Base-by-base conservation (phyloP, 1,140 invertebrate species). In the Drosophila varians region DNA sequence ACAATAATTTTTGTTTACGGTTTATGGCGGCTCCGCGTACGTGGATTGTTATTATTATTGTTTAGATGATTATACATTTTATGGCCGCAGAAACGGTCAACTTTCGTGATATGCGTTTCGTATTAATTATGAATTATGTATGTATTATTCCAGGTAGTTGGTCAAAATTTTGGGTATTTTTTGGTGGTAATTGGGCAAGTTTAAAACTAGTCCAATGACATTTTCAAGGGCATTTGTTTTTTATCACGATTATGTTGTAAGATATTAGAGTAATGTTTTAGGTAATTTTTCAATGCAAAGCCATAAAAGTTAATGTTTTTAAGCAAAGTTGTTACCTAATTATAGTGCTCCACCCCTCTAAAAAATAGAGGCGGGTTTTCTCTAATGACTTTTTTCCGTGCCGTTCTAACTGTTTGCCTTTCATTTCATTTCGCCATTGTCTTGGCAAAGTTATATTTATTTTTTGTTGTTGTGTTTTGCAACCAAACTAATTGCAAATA, bases 41-140 rank as follows among this genome's bases (percentile, higher is more conserved):
- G 79, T 78, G 70, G 34, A 64, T 64, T 55, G 62, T 60, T 65
- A 54, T 76, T 76, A 54, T 79, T 84, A 66, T 64, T 73, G 62
- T 55, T 78, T 54, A 57, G 57, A 75, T 75, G 79, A 84, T 86
- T 84, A 68, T 66, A 65, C 66, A 48, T 53, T 84, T 84, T 75
- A 62, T 60, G 47, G 65, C 23, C 31, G 53, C 42, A 54, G n/a
- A 73, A 61, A 58, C 52, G 21, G 19, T 40, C 52, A 77, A 69
- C 18, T 48, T 38, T 68, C 79, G 74, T 78, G 79, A 84, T 84
- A 46, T 61, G 75, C 80, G 58, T 66, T 61, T 54, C 34, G 38
- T 66, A 75, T 78, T 70, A 83, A 83, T 84, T 78, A 74, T 66
- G 72, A 82, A 79, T 75, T 80, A n/a, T n/a, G n/a, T n/a, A n/a